Evolutionary conservation across 2,888 invertebrate genomes (phyloP).

Genomic region (Conomelus anceps): DNA sequence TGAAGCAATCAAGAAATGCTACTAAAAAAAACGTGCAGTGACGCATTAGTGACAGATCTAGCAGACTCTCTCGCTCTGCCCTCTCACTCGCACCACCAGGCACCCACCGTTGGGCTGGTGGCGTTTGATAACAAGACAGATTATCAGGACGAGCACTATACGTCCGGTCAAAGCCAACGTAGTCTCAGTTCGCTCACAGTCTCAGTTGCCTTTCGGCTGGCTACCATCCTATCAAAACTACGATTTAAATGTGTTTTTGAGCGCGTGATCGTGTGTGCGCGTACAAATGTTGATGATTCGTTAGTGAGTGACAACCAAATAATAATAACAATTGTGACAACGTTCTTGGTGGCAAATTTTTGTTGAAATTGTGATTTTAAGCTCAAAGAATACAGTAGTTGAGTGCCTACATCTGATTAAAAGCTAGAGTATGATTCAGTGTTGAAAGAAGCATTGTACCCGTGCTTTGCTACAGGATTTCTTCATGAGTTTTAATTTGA

Average conservation of each 20-base stretch:
- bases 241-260: not conserved
- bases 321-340: not conserved
- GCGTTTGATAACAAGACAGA: not conserved
- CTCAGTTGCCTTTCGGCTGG: slow-evolving; percentile 34
- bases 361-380: not conserved
- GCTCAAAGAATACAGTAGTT: not conserved
- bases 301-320: not conserved
- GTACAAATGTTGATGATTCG: not conserved
- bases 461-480: no score
- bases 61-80: not conserved
- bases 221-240: not conserved
- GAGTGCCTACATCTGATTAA: no score
- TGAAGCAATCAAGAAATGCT: not conserved
- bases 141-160: not conserved
- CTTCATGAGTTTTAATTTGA: no score
- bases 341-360: not conserved
- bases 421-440: not conserved
- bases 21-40: not conserved
- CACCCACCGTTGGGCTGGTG: not conserved
- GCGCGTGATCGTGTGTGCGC: not conserved
- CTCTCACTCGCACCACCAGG: not conserved
- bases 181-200: slow-evolving; percentile 41
- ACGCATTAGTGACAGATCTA: not conserved
- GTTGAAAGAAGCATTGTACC: not conserved
- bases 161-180: slow-evolving; percentile 58